phyloP scores from a whole-genome alignment of 2,113 vertebrate genomes.

The Alligator mississippiensis region DNA sequence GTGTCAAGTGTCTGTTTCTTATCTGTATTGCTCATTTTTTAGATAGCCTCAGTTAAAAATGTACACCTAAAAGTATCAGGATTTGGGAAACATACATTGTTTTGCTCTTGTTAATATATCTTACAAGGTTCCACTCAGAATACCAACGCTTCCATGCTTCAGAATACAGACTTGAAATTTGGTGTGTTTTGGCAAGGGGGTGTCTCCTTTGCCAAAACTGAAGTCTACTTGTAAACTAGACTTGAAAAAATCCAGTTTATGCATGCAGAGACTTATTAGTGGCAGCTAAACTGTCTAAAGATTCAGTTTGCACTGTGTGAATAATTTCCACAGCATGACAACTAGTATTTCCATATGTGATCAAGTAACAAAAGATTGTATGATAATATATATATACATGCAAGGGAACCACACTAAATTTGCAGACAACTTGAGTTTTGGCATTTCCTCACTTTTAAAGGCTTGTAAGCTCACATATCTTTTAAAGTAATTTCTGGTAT shows the following conservation, averaged over 20 bases:
- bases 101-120: background rate
- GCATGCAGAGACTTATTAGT: background rate
- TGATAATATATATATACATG: too few species aligned
- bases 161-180: background rate
- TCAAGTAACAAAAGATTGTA: too few species aligned
- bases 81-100: background rate
- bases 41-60: background rate
- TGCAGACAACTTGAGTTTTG: too few species aligned
- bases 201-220: background rate
- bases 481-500: too few species aligned
- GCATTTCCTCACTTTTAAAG: too few species aligned
- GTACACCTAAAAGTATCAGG: background rate
- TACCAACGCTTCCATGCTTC: background rate
- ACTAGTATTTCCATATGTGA: too few species aligned
- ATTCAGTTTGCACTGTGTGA: background rate
- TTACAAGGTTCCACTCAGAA: background rate
- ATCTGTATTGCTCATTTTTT: background rate
- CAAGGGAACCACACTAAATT: too few species aligned
- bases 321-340: too few species aligned
- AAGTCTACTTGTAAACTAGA: background rate
- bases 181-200: background rate
- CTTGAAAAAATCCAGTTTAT: background rate
- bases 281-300: background rate
- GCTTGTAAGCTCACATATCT: too few species aligned
- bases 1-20: background rate